These are phyloP conservation scores for Xiphorhynchus elegans DNA, from an alignment of 2,113 vertebrate species.

Conservation along the genomic window DNA sequence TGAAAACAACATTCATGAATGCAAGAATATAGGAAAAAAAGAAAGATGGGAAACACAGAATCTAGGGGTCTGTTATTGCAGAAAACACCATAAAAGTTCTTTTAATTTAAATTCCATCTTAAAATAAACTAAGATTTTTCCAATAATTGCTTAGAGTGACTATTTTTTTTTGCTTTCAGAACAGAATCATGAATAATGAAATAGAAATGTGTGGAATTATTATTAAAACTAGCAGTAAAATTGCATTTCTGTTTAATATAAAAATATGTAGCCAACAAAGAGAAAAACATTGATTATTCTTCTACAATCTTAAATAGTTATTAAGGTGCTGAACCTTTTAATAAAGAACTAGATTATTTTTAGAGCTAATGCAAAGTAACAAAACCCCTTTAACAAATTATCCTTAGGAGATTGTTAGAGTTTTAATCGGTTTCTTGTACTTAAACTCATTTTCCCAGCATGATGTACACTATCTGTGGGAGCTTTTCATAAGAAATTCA, in stretches of 20 bases:
- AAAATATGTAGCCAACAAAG: slow-evolving; percentile 24
- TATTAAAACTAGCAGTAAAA: slow-evolving; percentile 23
- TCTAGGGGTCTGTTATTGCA: neutral
- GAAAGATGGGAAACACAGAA: neutral
- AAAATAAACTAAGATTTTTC: neutral
- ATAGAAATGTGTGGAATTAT: neutral
- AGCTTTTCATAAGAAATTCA: slow-evolving; percentile 73
- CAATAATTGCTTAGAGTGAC: neutral
- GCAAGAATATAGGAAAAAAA: neutral
- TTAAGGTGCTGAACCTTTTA: slow-evolving; percentile 63
- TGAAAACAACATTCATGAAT: neutral
- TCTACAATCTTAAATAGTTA: slow-evolving; percentile 37
- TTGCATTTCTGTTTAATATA: neutral
- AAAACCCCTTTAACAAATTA: slow-evolving; percentile 75
- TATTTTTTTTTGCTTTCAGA: neutral
- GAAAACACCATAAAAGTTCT: neutral
- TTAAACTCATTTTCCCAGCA: slow-evolving; percentile 75
- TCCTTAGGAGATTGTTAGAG: slow-evolving; percentile 70
- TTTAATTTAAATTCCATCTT: neutral
- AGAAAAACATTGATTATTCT: slow-evolving; percentile 39
- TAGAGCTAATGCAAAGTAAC: slow-evolving; percentile 62
- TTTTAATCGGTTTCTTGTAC: slow-evolving; percentile 76
- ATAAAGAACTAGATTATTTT: slow-evolving; percentile 66
- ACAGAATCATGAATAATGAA: neutral
- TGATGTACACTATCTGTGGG: slow-evolving; percentile 69